A percentile compares a stretch with the other conserved stretches of the same genome.
These are phyloP conservation scores for Selene dorsalis DNA, from an alignment of 2,797 vertebrate species.

Conservation along the genomic window DNA sequence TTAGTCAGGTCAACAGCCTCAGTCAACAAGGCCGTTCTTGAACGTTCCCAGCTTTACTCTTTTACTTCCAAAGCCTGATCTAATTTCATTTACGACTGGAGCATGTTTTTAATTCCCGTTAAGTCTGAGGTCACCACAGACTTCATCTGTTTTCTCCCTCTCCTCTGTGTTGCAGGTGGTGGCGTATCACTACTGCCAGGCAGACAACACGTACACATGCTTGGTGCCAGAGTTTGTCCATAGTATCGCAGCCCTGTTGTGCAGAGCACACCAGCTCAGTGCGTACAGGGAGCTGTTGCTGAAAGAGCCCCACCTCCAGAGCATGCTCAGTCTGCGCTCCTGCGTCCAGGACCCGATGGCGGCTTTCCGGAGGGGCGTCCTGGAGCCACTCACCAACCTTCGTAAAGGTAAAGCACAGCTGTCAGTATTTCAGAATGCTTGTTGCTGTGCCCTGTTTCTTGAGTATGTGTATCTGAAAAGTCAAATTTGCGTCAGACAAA, in stretches of 20 bases:
- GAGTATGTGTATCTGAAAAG: background rate
- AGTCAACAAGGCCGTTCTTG: background rate
- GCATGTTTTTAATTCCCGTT: background rate
- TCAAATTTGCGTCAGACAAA: background rate
- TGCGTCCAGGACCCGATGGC: constrained; percentile 96
- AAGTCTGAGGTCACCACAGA: constrained; percentile 4
- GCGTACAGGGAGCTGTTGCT: constrained; percentile 94
- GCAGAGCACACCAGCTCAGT: constrained; percentile 88
- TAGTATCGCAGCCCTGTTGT: constrained; percentile 93
- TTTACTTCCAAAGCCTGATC: constrained; percentile 10
- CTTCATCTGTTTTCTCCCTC: background rate
- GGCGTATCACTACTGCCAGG: constrained; percentile 99
- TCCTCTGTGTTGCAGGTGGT: constrained; percentile 86
- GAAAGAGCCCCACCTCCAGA: constrained; percentile 92
- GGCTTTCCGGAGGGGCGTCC: constrained; percentile 91
- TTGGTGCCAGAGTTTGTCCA: constrained; percentile 98
- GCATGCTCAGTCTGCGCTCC: constrained; percentile 95
- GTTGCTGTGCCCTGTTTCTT: background rate
- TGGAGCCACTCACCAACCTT: constrained; percentile 91
- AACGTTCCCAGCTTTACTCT: constrained; percentile 19
- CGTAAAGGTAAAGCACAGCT: constrained; percentile 86
- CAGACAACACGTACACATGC: constrained; percentile 98
- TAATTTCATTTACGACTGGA: constrained; percentile 2
- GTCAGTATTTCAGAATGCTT: background rate
- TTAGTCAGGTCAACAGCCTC: background rate